Conservation (phyloP, 2,797 vertebrate genomes). For the Lacerta bilineata region DNA sequence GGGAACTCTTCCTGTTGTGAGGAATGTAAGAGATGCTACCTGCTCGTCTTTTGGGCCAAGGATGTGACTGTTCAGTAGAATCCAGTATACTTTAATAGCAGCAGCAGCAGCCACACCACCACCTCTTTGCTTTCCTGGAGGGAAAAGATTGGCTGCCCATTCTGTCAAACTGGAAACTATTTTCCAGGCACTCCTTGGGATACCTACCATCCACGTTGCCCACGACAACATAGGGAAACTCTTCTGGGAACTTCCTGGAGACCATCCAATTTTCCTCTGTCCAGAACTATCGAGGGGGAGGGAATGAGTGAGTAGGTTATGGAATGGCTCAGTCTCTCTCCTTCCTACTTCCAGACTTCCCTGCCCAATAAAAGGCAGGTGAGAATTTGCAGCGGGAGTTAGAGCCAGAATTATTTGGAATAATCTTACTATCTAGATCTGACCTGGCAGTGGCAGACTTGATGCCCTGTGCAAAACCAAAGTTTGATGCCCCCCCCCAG, state of each 20-base stretch:
- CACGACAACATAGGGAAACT: background rate
- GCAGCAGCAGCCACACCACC: too few species aligned
- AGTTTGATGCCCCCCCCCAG: too few species aligned
- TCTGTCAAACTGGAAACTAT: background rate
- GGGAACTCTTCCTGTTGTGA: slow-evolving; percentile 43
- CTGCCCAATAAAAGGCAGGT: background rate
- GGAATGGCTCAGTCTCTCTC: background rate
- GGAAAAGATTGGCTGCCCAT: background rate
- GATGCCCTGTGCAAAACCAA: too few species aligned
- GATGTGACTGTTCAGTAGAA: background rate
- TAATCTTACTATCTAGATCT: too few species aligned
- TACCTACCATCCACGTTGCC: background rate
- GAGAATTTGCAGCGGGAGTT: background rate
- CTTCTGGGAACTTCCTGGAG: background rate
- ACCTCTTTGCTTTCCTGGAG: too few species aligned
- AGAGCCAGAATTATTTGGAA: too few species aligned
- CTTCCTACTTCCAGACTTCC: background rate
- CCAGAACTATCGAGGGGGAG: background rate
- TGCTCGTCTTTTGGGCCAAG: slow-evolving; percentile 6
- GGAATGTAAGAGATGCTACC: slow-evolving; percentile 15
- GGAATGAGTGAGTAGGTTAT: background rate
- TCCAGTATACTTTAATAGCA: too few species aligned
- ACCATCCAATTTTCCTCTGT: background rate
- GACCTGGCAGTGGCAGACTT: too few species aligned
- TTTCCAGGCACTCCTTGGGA: background rate